These are phyloP conservation scores for Lontra canadensis DNA, from an alignment of 2,113 vertebrate species.

Conservation along the genomic window DNA sequence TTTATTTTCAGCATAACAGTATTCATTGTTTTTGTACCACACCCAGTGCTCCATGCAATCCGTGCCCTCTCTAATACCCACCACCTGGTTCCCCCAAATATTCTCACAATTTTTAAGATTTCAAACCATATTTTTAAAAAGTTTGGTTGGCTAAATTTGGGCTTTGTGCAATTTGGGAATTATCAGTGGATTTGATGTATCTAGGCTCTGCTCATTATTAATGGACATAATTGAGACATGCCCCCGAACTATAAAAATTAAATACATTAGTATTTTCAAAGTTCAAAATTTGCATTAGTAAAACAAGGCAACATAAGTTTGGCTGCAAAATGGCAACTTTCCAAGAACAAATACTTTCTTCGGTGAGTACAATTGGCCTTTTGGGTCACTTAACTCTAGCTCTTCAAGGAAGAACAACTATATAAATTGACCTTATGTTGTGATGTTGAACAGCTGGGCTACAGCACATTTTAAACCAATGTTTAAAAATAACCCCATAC, in stretches of 20 bases:
- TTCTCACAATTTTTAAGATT: not conserved
- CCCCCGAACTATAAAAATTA: not conserved
- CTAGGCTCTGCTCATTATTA: not conserved
- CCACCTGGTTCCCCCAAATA: not conserved
- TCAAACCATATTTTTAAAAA: not conserved
- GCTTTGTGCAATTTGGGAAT: not conserved
- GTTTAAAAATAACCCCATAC: constrained; percentile 49
- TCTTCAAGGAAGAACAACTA: constrained; percentile 25
- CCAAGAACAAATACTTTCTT: constrained; percentile 22
- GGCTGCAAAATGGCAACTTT: not conserved
- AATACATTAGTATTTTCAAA: not conserved
- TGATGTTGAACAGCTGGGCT: not conserved
- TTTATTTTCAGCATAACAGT: no score
- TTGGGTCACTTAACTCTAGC: not conserved
- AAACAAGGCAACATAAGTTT: not conserved
- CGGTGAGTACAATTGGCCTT: not conserved
- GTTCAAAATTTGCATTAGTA: not conserved
- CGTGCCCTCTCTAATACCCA: no score
- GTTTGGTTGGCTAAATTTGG: not conserved
- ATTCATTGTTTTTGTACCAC: no score
- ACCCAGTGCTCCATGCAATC: no score
- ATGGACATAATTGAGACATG: not conserved
- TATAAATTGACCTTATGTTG: not conserved
- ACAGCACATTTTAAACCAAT: not conserved
- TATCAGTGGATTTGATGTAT: not conserved